A percentile compares a stretch with the other conserved stretches of the same genome.
These are phyloP conservation scores for Sorex araneus DNA, from an alignment of 2,113 vertebrate species.

Conservation along the genomic window DNA sequence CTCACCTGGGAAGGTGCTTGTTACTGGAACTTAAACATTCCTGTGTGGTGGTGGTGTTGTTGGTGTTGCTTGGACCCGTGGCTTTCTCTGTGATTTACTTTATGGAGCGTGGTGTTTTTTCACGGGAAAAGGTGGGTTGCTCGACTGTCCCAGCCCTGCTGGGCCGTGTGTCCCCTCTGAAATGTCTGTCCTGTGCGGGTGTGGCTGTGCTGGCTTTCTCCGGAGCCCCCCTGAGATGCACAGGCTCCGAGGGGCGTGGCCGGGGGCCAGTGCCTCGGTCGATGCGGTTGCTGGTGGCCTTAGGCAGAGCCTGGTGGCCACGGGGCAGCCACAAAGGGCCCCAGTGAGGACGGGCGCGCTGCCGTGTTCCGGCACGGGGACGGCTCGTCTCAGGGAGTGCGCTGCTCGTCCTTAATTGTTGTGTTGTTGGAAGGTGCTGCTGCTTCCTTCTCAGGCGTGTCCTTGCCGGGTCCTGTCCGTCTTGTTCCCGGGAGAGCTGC, in stretches of 20 bases:
- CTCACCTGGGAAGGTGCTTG: conserved; percentile 9
- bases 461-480: neutral
- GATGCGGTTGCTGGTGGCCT: neutral
- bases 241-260: neutral
- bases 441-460: neutral
- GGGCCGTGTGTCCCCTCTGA: neutral
- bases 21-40: conserved; percentile 19
- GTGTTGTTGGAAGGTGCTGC: neutral
- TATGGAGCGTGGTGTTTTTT: neutral
- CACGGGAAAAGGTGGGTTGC: neutral
- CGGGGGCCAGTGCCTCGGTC: neutral
- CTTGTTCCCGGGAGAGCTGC: too few species aligned
- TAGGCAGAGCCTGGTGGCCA: neutral
- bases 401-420: conserved; percentile 7
- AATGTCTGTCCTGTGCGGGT: neutral
- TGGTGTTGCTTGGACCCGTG: neutral
- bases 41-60: neutral
- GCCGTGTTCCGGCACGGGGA: neutral
- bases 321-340: neutral
- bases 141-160: neutral
- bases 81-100: conserved; percentile 14
- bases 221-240: too few species aligned
- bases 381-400: neutral
- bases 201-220: too few species aligned
- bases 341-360: neutral